Percentiles rank a stretch among this genome's conserved stretches.
phyloP scores from a whole-genome alignment of 2,113 vertebrate species.

The Nothocercus nigrocapillus region DNA sequence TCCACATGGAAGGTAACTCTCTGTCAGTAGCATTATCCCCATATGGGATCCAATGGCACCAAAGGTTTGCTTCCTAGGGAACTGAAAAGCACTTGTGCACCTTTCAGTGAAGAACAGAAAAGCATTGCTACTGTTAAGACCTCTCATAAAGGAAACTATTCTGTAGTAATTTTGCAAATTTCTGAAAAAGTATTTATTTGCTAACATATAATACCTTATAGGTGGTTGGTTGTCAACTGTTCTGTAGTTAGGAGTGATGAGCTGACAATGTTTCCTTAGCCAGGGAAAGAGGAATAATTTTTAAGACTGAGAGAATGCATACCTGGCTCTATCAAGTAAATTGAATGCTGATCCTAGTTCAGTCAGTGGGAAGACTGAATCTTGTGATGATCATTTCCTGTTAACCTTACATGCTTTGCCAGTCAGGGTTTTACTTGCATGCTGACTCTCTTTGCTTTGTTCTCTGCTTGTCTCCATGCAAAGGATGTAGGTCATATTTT shows the following conservation, averaged over 20 bases:
- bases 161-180: not conserved
- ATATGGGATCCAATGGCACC: not conserved
- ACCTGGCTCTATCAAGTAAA: not conserved
- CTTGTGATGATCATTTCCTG: not conserved
- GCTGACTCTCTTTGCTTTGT: not conserved
- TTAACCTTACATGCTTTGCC: not conserved
- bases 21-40: fast-evolving
- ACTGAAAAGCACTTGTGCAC: not conserved
- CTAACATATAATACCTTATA: not conserved
- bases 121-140: not conserved
- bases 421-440: not conserved
- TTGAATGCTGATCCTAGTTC: not conserved
- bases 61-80: not conserved
- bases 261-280: not conserved
- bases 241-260: not conserved
- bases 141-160: not conserved
- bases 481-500: not conserved
- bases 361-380: not conserved
- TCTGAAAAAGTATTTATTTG: not conserved
- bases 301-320: not conserved
- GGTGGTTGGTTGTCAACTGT: not conserved
- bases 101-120: not conserved
- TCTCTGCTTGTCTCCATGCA: not conserved
- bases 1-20: not conserved
- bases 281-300: not conserved